Percentiles rank a stretch among this genome's conserved stretches.
phyloP scores from a whole-genome alignment of 2,888 invertebrate genomes.

The Holacanthella duospinosa region DNA sequence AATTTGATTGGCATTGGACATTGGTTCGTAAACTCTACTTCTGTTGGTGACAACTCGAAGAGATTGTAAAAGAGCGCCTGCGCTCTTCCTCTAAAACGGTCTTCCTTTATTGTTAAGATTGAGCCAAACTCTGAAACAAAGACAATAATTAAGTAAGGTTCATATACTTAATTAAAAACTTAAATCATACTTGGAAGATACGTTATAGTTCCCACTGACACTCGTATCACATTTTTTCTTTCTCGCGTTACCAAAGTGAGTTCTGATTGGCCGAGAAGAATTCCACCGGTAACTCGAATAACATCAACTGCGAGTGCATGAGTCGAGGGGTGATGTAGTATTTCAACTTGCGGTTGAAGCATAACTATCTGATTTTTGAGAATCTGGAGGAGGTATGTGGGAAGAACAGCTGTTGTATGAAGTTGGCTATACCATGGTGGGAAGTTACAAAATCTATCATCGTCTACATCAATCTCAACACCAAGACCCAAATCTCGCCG shows the following conservation, averaged over 20 bases:
- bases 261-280: conserved; percentile 20
- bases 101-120: not conserved
- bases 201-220: conserved; percentile 5
- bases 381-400: conserved; percentile 59
- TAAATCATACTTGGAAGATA: no score
- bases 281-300: conserved; percentile 28
- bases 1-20: conserved; percentile 17
- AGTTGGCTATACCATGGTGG: conserved; percentile 58
- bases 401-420: conserved; percentile 52
- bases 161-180: not conserved
- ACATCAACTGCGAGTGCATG: conserved; percentile 27
- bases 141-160: no score
- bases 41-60: not conserved
- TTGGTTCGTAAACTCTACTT: conserved; percentile 12
- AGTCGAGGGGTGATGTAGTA: conserved; percentile 13
- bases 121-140: not conserved
- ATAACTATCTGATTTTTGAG: conserved; percentile 40
- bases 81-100: conserved; percentile 9
- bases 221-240: conserved; percentile 8
- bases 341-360: conserved; percentile 27
- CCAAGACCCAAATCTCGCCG: not conserved
- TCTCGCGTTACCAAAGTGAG: conserved; percentile 17
- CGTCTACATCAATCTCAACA: not conserved
- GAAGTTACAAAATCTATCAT: no score
- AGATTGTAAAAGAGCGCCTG: conserved; percentile 8